Evolutionary conservation across 2,113 vertebrate genomes (phyloP).

Genomic region (Oceanites oceanicus): DNA sequence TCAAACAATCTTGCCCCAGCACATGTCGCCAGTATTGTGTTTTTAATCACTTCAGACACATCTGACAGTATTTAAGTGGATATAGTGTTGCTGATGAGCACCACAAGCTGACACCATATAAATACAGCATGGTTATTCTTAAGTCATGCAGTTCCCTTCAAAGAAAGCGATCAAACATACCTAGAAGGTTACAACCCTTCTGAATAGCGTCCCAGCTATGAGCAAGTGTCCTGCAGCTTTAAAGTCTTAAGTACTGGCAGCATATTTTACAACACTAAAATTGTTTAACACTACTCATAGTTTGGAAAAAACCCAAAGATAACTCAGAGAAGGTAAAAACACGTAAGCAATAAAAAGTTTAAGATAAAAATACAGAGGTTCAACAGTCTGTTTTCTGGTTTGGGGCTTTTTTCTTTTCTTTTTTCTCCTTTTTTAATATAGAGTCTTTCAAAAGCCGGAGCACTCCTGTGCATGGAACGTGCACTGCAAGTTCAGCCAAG

Average conservation of each 20-base stretch:
- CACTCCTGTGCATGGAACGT: neutral
- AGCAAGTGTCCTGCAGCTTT: neutral
- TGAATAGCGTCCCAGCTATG: neutral
- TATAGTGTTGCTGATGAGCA: neutral
- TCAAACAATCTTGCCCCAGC: neutral
- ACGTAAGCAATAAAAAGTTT: neutral
- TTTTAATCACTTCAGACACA: neutral
- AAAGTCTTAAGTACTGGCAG: neutral
- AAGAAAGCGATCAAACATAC: neutral
- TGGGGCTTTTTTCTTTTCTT: neutral
- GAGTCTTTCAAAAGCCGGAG: neutral
- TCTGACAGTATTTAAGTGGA: neutral
- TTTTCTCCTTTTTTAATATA: neutral
- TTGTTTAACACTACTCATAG: neutral
- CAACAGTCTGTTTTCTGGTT: neutral
- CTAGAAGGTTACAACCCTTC: neutral
- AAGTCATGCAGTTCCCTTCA: neutral
- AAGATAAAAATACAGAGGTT: neutral
- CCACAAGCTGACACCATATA: neutral
- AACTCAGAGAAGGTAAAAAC: neutral
- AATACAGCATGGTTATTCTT: neutral
- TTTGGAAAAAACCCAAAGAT: neutral
- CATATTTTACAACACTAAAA: neutral
- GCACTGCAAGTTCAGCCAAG: neutral
- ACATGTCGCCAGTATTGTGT: fast-evolving